Percentiles rank a stretch among this genome's conserved stretches.
These are phyloP conservation scores for Drosophila guanche DNA, from an alignment of 1,140 invertebrate genomes.

Conservation along the genomic window DNA sequence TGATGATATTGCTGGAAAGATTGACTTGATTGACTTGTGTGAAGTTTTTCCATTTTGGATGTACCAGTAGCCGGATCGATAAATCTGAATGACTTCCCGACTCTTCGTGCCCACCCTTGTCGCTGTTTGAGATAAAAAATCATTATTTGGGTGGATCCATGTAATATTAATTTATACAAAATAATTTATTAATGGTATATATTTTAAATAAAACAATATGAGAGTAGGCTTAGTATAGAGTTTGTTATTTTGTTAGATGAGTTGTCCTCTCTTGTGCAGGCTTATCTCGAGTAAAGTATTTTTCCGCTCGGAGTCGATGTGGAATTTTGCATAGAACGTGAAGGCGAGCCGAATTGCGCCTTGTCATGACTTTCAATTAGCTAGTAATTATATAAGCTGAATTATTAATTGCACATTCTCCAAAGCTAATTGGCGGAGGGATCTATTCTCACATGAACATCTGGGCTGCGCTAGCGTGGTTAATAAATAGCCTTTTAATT, in stretches of 20 bases:
- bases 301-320: neutral
- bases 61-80: no score
- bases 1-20: no score
- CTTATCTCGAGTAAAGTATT: neutral
- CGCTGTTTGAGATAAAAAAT: no score
- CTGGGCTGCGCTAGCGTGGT: slow-evolving; percentile 44
- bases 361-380: slow-evolving; percentile 41
- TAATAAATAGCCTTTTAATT: slow-evolving; percentile 51
- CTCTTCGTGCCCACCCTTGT: no score
- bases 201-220: slow-evolving; percentile 21
- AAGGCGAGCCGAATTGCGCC: slow-evolving; percentile 24
- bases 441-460: slow-evolving; percentile 46
- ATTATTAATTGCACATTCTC: slow-evolving; percentile 68
- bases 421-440: slow-evolving; percentile 58
- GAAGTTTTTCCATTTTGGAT: no score
- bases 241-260: neutral
- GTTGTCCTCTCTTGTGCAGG: slow-evolving; percentile 1
- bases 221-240: slow-evolving; percentile 15
- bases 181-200: slow-evolving; percentile 43
- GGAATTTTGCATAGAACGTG: slow-evolving; percentile 8
- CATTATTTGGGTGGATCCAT: no score
- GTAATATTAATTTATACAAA: slow-evolving; percentile 22
- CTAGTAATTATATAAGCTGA: slow-evolving; percentile 53
- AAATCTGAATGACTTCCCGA: no score
- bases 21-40: no score